Conservation (phyloP, 2,113 vertebrate species). For the Turnix velox region DNA sequence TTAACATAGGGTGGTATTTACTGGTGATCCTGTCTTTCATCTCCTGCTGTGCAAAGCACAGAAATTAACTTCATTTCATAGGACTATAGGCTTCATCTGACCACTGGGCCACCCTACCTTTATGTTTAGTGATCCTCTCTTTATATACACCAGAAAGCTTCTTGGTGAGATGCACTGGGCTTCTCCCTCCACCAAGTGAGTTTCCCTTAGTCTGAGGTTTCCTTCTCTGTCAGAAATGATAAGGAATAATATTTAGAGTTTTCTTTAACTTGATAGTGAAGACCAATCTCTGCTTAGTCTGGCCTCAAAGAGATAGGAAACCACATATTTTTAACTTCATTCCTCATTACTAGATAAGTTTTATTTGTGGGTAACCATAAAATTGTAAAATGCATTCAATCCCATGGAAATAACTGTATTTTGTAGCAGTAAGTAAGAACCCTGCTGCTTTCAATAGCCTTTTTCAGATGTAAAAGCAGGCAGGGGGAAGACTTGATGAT, state of each 20-base stretch:
- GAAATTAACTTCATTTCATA: fast-evolving
- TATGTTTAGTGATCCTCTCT: background rate
- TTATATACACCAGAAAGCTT: background rate
- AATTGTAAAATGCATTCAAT: background rate
- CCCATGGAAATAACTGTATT: background rate
- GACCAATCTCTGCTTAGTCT: background rate
- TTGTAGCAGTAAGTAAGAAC: background rate
- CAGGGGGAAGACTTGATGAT: background rate
- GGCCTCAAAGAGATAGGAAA: background rate
- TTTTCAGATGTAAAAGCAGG: background rate
- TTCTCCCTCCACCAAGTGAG: background rate
- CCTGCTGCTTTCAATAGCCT: background rate
- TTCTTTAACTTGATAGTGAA: background rate
- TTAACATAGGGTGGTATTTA: background rate
- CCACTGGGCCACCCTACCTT: background rate
- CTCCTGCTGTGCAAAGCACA: background rate
- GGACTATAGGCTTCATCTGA: background rate
- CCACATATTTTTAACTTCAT: background rate
- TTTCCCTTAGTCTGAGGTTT: background rate
- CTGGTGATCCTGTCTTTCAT: background rate
- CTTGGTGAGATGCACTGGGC: background rate
- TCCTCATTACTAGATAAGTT: background rate
- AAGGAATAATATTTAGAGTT: background rate
- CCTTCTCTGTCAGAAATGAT: background rate
- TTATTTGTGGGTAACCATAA: background rate